Evolutionary conservation across 1,140 invertebrate genomes (phyloP).

Genomic region (Drosophila takahashii): DNA sequence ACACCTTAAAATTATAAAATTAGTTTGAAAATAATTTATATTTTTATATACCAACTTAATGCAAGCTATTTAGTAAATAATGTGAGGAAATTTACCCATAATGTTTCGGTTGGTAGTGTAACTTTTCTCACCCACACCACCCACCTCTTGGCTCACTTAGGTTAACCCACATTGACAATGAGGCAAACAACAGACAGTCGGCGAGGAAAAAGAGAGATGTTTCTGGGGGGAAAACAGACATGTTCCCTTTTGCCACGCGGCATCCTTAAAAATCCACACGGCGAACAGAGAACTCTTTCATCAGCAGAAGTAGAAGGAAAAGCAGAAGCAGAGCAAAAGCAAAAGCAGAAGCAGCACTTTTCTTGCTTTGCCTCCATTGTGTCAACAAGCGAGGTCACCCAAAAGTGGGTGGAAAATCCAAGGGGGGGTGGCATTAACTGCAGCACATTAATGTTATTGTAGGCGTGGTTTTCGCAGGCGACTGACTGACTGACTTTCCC

Average conservation of each 20-base stretch:
- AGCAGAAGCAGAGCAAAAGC: constrained; percentile 1
- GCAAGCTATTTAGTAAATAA: background rate
- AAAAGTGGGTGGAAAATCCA: background rate
- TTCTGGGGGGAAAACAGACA: constrained; percentile 2
- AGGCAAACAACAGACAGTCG: constrained; percentile 22
- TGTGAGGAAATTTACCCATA: background rate
- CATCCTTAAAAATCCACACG: constrained; percentile 42
- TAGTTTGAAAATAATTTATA: background rate
- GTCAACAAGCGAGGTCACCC: constrained; percentile 75
- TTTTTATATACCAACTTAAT: background rate
- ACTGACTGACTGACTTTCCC: constrained; percentile 40
- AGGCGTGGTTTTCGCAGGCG: constrained; percentile 68
- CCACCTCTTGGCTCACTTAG: constrained; percentile 59
- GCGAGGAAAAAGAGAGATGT: background rate
- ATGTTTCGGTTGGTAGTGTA: constrained; percentile 5
- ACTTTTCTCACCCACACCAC: background rate
- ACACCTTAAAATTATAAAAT: no score
- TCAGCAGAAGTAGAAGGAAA: constrained; percentile 29
- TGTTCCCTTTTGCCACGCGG: constrained; percentile 5
- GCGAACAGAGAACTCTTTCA: constrained; percentile 51
- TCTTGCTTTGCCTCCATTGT: constrained; percentile 65
- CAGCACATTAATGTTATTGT: constrained; percentile 80
- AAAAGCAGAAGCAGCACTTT: constrained; percentile 29
- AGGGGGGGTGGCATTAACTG: constrained; percentile 64
- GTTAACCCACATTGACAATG: constrained; percentile 81